phyloP scores from a whole-genome alignment of 1,140 invertebrate genomes.

The Listronotus oregonensis region DNA sequence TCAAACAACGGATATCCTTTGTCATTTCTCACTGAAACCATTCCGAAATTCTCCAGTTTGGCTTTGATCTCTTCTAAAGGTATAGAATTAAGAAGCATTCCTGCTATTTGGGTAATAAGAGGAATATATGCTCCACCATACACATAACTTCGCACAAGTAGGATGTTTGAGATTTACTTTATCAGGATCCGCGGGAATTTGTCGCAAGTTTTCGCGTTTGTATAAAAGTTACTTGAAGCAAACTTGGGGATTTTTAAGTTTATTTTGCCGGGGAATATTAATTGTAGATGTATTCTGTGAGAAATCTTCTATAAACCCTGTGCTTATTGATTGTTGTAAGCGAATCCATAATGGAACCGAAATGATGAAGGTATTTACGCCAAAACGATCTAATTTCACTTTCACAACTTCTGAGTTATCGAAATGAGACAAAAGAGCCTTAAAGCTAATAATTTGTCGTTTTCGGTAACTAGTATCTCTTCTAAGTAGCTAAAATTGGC shows the following conservation, averaged over 20 bases:
- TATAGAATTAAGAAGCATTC: slow-evolving; percentile 55
- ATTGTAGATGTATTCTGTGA: slow-evolving; percentile 57
- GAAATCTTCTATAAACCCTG: slow-evolving; percentile 67
- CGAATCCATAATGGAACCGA: slow-evolving; percentile 80
- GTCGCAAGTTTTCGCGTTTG: slow-evolving; percentile 74
- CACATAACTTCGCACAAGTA: slow-evolving; percentile 80
- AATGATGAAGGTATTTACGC: slow-evolving; percentile 82
- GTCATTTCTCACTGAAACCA: slow-evolving; percentile 42
- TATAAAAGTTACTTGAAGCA: slow-evolving; percentile 64
- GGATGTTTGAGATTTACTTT: slow-evolving; percentile 64
- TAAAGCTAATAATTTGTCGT: slow-evolving; percentile 67
- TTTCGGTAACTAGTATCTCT: slow-evolving; percentile 71
- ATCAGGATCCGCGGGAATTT: slow-evolving; percentile 66
- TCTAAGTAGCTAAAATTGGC: slow-evolving; percentile 68
- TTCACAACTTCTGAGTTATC: slow-evolving; percentile 69
- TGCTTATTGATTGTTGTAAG: slow-evolving; percentile 76
- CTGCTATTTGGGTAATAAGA: slow-evolving; percentile 58
- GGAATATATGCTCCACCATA: slow-evolving; percentile 89
- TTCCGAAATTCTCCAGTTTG: slow-evolving; percentile 47
- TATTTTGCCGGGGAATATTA: slow-evolving; percentile 58
- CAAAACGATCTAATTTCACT: slow-evolving; percentile 72
- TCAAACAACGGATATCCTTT: slow-evolving; percentile 61
- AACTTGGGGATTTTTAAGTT: slow-evolving; percentile 60
- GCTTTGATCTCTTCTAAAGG: slow-evolving; percentile 50
- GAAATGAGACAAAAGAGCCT: slow-evolving; percentile 78